Evolutionary conservation across 2,888 invertebrate species (phyloP).

Genomic region (Brenthis daphne): DNA sequence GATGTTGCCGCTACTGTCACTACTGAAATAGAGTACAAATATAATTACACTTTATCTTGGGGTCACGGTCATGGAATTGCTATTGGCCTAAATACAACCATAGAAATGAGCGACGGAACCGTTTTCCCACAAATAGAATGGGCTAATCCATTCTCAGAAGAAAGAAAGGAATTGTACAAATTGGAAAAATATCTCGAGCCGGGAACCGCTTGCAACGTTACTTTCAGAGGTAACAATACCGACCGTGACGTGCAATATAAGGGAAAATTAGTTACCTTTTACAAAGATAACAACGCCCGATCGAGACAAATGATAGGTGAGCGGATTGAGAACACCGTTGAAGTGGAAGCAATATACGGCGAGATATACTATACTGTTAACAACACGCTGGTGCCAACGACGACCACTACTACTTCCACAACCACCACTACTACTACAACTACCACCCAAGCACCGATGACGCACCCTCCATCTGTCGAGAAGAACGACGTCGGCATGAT

Average conservation of each 20-base stretch:
- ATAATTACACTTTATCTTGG: constrained; percentile 88
- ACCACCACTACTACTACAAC: constrained; percentile 84
- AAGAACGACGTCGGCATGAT: constrained; percentile 67
- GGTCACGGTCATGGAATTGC: constrained; percentile 89
- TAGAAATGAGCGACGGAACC: constrained; percentile 83
- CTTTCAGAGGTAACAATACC: constrained; percentile 87
- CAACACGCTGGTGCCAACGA: constrained; percentile 89
- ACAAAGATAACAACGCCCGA: constrained; percentile 83
- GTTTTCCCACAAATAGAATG: constrained; percentile 85
- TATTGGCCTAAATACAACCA: constrained; percentile 85
- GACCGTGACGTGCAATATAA: constrained; percentile 89
- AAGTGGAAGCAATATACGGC: constrained; percentile 88
- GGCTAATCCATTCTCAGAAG: constrained; percentile 84
- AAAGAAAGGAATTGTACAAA: constrained; percentile 80
- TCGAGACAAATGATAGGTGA: constrained; percentile 84
- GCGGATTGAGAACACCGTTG: constrained; percentile 85
- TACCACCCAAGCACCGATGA: constrained; percentile 75
- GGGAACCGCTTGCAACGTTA: constrained; percentile 92
- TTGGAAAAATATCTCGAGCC: constrained; percentile 86
- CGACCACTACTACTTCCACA: constrained; percentile 83
- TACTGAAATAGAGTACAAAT: constrained; percentile 88
- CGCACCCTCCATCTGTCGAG: constrained; percentile 77
- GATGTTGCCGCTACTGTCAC: constrained; percentile 84
- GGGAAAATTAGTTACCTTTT: constrained; percentile 86
- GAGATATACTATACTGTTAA: constrained; percentile 89